A percentile compares a stretch with the other conserved stretches of the same genome.
phyloP scores from a whole-genome alignment of 2,888 invertebrate genomes.

The Eupsilia transversa region DNA sequence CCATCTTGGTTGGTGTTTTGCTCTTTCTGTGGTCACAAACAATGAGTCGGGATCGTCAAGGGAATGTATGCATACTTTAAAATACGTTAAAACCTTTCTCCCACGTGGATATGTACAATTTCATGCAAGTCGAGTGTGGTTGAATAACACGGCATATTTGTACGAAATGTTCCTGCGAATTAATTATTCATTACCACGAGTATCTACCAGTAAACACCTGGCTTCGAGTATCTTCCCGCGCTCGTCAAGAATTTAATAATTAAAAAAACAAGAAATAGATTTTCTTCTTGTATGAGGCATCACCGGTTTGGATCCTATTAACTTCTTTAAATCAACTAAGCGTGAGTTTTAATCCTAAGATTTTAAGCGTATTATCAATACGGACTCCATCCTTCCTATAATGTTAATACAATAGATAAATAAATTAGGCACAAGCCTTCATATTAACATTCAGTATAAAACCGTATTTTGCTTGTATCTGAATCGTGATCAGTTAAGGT shows the following conservation, averaged over 20 bases:
- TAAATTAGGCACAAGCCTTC: slow-evolving; percentile 81
- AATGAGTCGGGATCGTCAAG: slow-evolving; percentile 89
- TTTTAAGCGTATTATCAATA: slow-evolving; percentile 19
- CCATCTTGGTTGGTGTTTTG: slow-evolving; percentile 89
- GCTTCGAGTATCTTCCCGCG: too few species aligned
- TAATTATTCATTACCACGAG: slow-evolving; percentile 23
- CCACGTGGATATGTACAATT: slow-evolving; percentile 77
- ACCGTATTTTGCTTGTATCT: slow-evolving; percentile 77
- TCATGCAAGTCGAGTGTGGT: slow-evolving; percentile 62
- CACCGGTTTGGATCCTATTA: neutral
- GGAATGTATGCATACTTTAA: slow-evolving; percentile 89
- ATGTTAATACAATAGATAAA: slow-evolving; percentile 81
- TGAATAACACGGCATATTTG: slow-evolving; percentile 42
- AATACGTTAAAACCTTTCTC: slow-evolving; percentile 81
- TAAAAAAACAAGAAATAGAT: neutral
- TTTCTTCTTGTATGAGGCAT: neutral
- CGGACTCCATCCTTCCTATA: slow-evolving; percentile 50
- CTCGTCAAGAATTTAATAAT: neutral
- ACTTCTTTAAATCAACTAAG: neutral
- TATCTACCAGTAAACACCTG: neutral
- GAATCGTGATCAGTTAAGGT: slow-evolving; percentile 79
- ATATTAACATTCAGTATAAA: slow-evolving; percentile 80
- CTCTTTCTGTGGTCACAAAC: slow-evolving; percentile 88
- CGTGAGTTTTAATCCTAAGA: neutral
- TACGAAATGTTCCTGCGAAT: slow-evolving; percentile 17